Evolutionary conservation across 92 coral and sea anemone species (phyloP), one percentile per base, ranked within the genome.

Genomic region (Zoanthus solanderi): DNA sequence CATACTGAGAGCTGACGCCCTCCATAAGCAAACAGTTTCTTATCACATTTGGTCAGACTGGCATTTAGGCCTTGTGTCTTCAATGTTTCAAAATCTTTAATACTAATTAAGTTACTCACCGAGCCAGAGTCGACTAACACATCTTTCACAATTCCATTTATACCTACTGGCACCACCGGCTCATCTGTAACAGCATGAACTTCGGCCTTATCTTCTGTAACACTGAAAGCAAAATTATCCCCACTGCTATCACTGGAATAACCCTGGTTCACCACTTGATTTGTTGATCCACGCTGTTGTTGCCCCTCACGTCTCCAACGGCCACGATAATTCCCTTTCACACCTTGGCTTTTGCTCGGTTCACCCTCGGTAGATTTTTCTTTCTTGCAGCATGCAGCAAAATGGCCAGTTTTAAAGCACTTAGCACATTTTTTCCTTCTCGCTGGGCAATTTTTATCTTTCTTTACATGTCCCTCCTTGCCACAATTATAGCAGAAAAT

Each of bases 41-140:
- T 91, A 57, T 72, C 69, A 63, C 91, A 89, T 76, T 88, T 76
- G 15, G 79, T 50, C 54, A 50, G 54, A 50, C 54, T 50, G 54
- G 54, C 54, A 50, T 50, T 50, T 10, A 50, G 54, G 54, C 54
- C 54, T 50, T 50, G 54, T 58, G 74, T 46, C 79, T 83, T 66
- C 89, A 83, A 53, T 78, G 79, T 66, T 72, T 88, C 31, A 72
- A 72, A 92, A 58, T 89, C 90, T 7, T 89, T 87, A 30, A 76
- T 80, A 79, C 88, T 76, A 15, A 89, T 92, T 76, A 92, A 86
- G 65, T 89, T 93, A 84, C 90, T 93, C 78, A 90, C 93, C 29
- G 93, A 93, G 30, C 92, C 93, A 77, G 95, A 90, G 84, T 90
- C 93, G 78, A 90, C 77, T 75, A 93, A 87, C 48, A 83, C 67